Evolutionary conservation across 2,888 invertebrate genomes (phyloP).

Genomic region (Acleris laterana): DNA sequence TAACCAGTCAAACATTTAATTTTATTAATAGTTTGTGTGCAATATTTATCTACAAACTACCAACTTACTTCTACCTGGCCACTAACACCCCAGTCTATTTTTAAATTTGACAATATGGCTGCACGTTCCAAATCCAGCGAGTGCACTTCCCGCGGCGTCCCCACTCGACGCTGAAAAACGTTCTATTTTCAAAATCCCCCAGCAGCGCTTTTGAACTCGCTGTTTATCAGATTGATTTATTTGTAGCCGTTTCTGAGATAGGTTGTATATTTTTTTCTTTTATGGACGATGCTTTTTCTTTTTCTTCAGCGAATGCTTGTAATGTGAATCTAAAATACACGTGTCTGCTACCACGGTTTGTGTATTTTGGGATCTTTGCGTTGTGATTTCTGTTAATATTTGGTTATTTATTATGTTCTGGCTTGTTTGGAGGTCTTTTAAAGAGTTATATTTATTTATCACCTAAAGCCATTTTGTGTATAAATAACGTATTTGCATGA

Average conservation of each 20-base stretch:
- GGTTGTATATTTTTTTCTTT: slow-evolving; percentile 7
- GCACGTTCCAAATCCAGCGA: slow-evolving; percentile 27
- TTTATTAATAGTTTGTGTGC: too few species aligned
- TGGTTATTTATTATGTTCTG: background rate
- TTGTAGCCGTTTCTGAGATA: slow-evolving; percentile 12
- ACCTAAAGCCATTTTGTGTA: background rate
- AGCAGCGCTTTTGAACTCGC: slow-evolving; percentile 48
- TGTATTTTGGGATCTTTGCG: slow-evolving; percentile 24
- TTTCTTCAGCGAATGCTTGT: slow-evolving; percentile 8
- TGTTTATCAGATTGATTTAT: slow-evolving; percentile 28
- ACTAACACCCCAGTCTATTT: slow-evolving; percentile 15
- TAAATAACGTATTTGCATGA: too few species aligned
- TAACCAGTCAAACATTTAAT: too few species aligned
- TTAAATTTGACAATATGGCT: slow-evolving; percentile 24
- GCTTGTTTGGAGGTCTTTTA: too few species aligned
- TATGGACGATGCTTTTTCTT: background rate
- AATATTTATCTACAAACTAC: background rate
- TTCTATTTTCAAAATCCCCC: slow-evolving; percentile 55
- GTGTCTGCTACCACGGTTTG: slow-evolving; percentile 5
- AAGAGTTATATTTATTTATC: background rate
- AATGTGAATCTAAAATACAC: slow-evolving; percentile 16
- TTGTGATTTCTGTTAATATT: slow-evolving; percentile 7
- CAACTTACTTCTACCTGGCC: slow-evolving; percentile 20
- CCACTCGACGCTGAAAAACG: slow-evolving; percentile 45
- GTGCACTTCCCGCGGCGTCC: slow-evolving; percentile 48